Conservation (phyloP, 2,888 invertebrate species). For the Agrypnus murinus region DNA sequence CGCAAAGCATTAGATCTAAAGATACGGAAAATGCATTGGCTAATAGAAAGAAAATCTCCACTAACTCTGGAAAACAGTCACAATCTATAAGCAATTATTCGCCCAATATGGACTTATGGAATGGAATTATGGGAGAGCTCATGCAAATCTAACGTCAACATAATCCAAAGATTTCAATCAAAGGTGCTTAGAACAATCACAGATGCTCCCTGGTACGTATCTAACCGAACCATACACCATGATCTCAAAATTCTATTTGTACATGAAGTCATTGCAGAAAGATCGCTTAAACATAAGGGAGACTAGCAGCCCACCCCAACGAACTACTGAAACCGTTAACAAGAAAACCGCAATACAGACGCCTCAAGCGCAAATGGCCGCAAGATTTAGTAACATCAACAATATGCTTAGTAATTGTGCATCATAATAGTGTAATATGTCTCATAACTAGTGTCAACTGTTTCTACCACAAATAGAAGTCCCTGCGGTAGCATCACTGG, state of each 20-base stretch:
- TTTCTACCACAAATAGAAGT: too few species aligned
- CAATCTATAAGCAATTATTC: constrained; percentile 6
- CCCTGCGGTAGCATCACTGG: constrained; percentile 1
- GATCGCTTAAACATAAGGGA: background rate
- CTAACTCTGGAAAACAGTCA: constrained; percentile 4
- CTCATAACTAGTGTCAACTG: background rate
- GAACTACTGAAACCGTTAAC: constrained; percentile 10
- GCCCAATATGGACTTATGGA: background rate
- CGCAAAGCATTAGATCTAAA: background rate
- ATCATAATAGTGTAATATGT: background rate
- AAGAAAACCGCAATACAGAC: background rate
- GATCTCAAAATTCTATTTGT: constrained; percentile 8
- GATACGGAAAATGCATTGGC: background rate
- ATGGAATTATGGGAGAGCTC: constrained; percentile 9
- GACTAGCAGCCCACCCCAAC: background rate
- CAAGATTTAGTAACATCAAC: background rate
- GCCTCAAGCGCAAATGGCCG: too few species aligned
- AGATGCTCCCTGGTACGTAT: constrained; percentile 9
- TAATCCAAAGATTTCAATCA: background rate
- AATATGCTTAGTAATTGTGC: background rate
- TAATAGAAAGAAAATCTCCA: constrained; percentile 2
- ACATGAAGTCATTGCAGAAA: background rate
- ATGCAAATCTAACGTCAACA: constrained; percentile 5
- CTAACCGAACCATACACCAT: background rate
- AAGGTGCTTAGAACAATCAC: constrained; percentile 2